These are phyloP conservation scores for Metridium senile DNA, from an alignment of 92 coral and sea anemone genomes.

Conservation along the genomic window DNA sequence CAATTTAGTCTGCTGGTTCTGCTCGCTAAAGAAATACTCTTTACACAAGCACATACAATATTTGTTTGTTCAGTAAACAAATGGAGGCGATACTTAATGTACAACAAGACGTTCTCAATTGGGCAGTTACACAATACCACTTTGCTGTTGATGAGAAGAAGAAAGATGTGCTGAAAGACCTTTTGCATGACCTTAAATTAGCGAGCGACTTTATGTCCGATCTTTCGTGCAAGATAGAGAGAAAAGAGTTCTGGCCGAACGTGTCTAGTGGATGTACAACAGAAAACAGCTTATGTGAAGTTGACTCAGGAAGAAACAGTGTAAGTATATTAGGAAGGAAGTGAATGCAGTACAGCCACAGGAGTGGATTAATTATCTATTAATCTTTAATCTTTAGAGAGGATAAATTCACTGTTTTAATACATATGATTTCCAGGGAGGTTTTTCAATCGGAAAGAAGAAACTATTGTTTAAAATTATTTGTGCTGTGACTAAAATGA, in stretches of 20 bases:
- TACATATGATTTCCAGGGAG: too few relatives aligned
- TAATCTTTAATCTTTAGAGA: too few relatives aligned
- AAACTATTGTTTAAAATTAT: too few relatives aligned
- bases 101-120: background rate
- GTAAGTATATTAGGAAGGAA: too few relatives aligned
- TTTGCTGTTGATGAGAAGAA: background rate
- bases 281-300: background rate
- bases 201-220: background rate
- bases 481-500: too few relatives aligned
- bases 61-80: background rate
- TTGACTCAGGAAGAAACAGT: too few relatives aligned
- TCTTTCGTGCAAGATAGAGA: background rate
- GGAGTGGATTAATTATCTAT: too few relatives aligned
- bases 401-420: too few relatives aligned
- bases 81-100: background rate
- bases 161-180: background rate
- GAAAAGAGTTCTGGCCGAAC: background rate
- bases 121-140: background rate
- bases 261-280: background rate
- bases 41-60: background rate
- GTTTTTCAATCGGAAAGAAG: too few relatives aligned
- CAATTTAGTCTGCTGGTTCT: too few relatives aligned
- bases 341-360: too few relatives aligned
- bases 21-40: too few relatives aligned
- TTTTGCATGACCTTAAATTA: background rate